Conservation (phyloP, 2,888 invertebrate genomes). For the Apotomis betuletana region DNA sequence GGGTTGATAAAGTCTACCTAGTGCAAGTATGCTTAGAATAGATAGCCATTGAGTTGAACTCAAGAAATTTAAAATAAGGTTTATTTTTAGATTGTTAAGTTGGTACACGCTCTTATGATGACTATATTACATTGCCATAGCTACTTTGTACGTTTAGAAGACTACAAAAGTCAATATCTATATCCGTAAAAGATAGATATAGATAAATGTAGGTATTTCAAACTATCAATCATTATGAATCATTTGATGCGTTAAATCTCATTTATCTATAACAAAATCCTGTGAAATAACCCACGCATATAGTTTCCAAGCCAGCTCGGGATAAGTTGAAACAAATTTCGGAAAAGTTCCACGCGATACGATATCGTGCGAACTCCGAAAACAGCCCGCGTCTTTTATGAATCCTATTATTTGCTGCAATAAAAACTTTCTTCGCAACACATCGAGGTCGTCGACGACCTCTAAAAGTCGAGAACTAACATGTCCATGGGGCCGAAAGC, state of each 20-base stretch:
- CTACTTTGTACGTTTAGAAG: no score
- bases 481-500: not conserved
- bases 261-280: constrained; percentile 1
- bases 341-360: constrained; percentile 53
- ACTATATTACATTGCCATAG: no score
- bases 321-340: constrained; percentile 53
- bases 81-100: no score
- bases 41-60: not conserved
- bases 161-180: no score
- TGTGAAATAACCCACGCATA: constrained; percentile 11
- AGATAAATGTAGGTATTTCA: not conserved
- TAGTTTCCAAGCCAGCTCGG: constrained; percentile 5
- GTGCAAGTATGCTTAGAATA: constrained; percentile 31
- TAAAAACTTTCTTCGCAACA: constrained; percentile 65
- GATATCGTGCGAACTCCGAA: constrained; percentile 54
- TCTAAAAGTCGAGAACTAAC: constrained; percentile 36
- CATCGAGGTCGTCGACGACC: constrained; percentile 48
- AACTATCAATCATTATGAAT: not conserved
- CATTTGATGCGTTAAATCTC: not conserved
- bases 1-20: constrained; percentile 64
- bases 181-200: no score
- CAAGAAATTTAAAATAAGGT: no score
- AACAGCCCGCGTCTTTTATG: constrained; percentile 65
- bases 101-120: no score
- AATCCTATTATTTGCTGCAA: constrained; percentile 72